Base-by-base conservation (phyloP, 2,797 vertebrate species). In the Sibirionetta formosa region DNA sequence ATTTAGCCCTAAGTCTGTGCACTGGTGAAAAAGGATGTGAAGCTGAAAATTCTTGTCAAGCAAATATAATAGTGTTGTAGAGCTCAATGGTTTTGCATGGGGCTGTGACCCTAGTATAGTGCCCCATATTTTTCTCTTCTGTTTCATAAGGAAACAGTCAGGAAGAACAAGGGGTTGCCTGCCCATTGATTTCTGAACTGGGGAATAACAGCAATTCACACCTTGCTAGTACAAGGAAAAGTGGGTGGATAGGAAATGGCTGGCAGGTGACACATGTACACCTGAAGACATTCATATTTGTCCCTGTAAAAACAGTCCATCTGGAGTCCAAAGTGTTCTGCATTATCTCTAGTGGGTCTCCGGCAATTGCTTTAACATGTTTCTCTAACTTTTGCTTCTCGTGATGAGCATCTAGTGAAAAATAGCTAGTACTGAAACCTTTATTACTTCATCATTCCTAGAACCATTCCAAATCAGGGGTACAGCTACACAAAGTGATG, bases 381-480 rank as follows among this genome's bases (percentile, higher is more conserved):
- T 82, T 92, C 44, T 97, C 66, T 94, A 92, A 94, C 82, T 93
- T 95, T 90, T 88, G 53, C 69, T 70, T 94, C 89, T 96, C 31
- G n/a, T 84, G 5, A 93, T 75, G 48, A 89, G n/a, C 72, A 60
- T 83, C 87, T n/a, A 53, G 64, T 65, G 63, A 95, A 96, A 89
- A 92, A 68, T 65, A 87, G 77, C 27, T 91, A 70, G 44, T 58
- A 29, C 80, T 7, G 8, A 89, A 81, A 86, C 9, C 35, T 76
- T 63, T 75, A 76, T 57, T 80, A 77, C 46, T 91, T 75, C 40
- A 78, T 87, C 36, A 69, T 75, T 64, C 84, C 86, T 91, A 90
- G 86, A 95, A 96, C 86, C 93, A 97, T 96, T 96, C 92, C 92
- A 94, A 92, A 72, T 60, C 66, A 58, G 26, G 19, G 73, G 14